phyloP scores from a whole-genome alignment of 2,797 vertebrate species.

The Prionace glauca region DNA sequence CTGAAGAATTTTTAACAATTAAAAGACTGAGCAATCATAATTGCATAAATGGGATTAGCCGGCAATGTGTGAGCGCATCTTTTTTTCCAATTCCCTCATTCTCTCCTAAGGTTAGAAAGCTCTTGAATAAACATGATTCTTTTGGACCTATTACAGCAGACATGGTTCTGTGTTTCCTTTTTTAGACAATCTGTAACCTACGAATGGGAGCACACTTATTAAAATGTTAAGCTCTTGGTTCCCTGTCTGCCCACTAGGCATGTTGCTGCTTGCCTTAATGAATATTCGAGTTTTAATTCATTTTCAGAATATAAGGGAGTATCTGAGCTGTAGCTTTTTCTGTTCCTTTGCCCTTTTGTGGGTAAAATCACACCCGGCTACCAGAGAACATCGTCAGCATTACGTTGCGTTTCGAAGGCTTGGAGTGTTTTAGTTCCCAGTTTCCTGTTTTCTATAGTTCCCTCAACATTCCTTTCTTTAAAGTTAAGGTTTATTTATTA shows the following conservation, averaged over 20 bases:
- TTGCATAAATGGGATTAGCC: background rate
- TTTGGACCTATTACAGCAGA: conserved; percentile 16
- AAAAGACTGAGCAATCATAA: background rate
- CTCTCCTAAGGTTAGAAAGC: background rate
- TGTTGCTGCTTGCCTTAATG: conserved; percentile 17
- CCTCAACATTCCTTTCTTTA: background rate
- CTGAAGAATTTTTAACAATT: background rate
- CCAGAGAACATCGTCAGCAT: background rate
- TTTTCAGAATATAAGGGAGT: background rate
- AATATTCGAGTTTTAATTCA: conserved; percentile 32
- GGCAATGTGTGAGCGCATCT: background rate
- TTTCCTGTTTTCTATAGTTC: background rate
- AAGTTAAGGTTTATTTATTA: too few relatives aligned
- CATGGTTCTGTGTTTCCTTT: background rate
- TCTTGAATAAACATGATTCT: conserved; percentile 36
- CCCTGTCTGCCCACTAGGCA: conserved; percentile 21
- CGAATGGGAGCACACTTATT: conserved; percentile 31
- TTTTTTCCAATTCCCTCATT: background rate
- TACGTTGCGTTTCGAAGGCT: background rate
- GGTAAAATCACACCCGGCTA: background rate
- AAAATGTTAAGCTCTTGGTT: conserved; percentile 39
- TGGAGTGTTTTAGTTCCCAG: background rate
- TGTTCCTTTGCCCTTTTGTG: background rate
- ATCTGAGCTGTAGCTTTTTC: background rate
- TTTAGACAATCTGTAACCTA: conserved; percentile 22